Conservation (phyloP, 2,888 invertebrate genomes). For the Lissocephala sabroskyi region DNA sequence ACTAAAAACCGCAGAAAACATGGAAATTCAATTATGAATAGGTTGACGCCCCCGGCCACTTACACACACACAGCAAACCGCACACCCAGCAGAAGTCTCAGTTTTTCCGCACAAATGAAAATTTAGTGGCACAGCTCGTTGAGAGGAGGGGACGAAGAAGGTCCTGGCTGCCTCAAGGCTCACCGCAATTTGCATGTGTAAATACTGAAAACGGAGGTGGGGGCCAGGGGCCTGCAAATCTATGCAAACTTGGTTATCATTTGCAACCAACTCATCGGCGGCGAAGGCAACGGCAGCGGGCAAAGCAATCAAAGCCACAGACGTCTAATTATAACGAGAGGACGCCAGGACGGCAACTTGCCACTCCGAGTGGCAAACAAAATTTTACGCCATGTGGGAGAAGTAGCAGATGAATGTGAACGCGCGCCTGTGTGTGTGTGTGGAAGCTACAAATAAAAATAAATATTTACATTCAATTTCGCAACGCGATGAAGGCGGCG, state of each 20-base stretch:
- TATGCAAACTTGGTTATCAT: constrained; percentile 43
- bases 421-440: not conserved
- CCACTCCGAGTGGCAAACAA: constrained; percentile 39
- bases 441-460: constrained; percentile 51
- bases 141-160: not conserved
- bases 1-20: constrained; percentile 38
- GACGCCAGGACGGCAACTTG: not conserved
- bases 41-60: constrained; percentile 48
- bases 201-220: constrained; percentile 24
- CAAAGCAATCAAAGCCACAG: constrained; percentile 25
- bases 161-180: constrained; percentile 20
- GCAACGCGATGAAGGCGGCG: constrained; percentile 34
- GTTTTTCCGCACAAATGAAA: too few relatives aligned
- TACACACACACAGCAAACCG: not conserved
- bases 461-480: constrained; percentile 65
- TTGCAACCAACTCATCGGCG: too few relatives aligned
- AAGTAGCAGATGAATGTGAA: too few relatives aligned
- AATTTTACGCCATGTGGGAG: constrained; percentile 16
- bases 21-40: constrained; percentile 64
- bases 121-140: not conserved
- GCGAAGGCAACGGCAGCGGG: not conserved
- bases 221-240: constrained; percentile 34
- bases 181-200: constrained; percentile 55
- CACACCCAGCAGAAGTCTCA: too few relatives aligned
- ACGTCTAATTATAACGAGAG: constrained; percentile 55